A percentile compares a stretch with the other conserved stretches of the same genome.
These are phyloP conservation scores for Drosophila differens DNA, from an alignment of 2,888 invertebrate genomes.

Conservation along the genomic window DNA sequence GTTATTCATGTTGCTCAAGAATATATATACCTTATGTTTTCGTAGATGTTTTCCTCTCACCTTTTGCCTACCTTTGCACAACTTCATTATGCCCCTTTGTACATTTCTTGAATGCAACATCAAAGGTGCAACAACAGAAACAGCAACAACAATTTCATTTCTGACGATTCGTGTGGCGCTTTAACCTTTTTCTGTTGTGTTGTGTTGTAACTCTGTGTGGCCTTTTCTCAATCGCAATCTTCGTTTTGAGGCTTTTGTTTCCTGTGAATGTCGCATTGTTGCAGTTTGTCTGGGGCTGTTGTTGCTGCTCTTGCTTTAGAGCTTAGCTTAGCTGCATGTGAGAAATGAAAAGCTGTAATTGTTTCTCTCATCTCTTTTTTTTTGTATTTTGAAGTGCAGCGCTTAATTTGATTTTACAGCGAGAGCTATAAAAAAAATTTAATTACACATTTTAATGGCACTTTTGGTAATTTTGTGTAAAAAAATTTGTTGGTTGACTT, in stretches of 20 bases:
- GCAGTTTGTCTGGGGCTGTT: slow-evolving; percentile 12
- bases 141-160: slow-evolving; percentile 16
- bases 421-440: slow-evolving; percentile 49
- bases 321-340: slow-evolving; percentile 42
- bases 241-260: slow-evolving; percentile 42
- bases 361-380: neutral
- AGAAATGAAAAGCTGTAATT: slow-evolving; percentile 36
- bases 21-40: neutral
- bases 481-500: slow-evolving; percentile 58
- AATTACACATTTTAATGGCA: slow-evolving; percentile 52
- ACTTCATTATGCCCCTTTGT: neutral
- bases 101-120: neutral
- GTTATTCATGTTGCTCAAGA: neutral
- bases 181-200: slow-evolving; percentile 32
- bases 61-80: neutral
- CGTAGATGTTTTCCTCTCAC: neutral
- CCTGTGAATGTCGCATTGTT: slow-evolving; percentile 33
- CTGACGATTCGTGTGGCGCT: slow-evolving; percentile 31
- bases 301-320: neutral
- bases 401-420: slow-evolving; percentile 63
- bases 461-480: slow-evolving; percentile 25
- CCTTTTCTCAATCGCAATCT: slow-evolving; percentile 42
- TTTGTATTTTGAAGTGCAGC: slow-evolving; percentile 25
- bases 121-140: slow-evolving; percentile 11
- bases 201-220: neutral